Evolutionary conservation across 2,113 vertebrate species (phyloP).

Genomic region (Pavo muticus): DNA sequence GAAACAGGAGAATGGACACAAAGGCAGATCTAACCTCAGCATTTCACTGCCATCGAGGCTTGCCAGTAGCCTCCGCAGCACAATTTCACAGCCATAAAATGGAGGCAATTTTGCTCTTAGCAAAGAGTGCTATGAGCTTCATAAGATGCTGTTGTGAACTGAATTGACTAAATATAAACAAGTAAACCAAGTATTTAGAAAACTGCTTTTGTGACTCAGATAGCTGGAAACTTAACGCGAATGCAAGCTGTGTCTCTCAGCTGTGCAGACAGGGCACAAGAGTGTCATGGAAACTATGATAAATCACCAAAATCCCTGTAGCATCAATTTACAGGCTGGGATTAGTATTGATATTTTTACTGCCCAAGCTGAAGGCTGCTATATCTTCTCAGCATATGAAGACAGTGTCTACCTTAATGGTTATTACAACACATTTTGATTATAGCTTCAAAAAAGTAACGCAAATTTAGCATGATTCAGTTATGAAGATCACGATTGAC

Average conservation of each 20-base stretch:
- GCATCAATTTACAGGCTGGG: slow-evolving; percentile 22
- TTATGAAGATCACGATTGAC: neutral
- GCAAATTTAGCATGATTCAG: neutral
- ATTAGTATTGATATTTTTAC: slow-evolving; percentile 46
- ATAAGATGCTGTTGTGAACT: neutral
- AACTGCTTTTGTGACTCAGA: neutral
- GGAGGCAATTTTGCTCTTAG: neutral
- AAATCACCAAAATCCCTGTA: neutral
- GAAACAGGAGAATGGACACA: neutral
- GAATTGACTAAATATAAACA: neutral
- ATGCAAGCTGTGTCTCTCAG: neutral
- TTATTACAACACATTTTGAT: neutral
- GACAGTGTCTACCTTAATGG: neutral
- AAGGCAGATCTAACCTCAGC: neutral
- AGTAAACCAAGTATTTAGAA: neutral
- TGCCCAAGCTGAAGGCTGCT: neutral
- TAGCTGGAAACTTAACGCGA: neutral
- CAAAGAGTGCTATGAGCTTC: neutral
- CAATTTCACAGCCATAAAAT: fast-evolving
- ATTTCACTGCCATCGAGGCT: neutral
- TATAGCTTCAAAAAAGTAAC: neutral
- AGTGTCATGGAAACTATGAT: neutral
- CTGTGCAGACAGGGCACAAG: neutral
- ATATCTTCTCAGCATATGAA: neutral
- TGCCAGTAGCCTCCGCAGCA: neutral